Evolutionary conservation across 2,797 vertebrate genomes (phyloP).

Genomic region (Periophthalmus magnuspinnatus): DNA sequence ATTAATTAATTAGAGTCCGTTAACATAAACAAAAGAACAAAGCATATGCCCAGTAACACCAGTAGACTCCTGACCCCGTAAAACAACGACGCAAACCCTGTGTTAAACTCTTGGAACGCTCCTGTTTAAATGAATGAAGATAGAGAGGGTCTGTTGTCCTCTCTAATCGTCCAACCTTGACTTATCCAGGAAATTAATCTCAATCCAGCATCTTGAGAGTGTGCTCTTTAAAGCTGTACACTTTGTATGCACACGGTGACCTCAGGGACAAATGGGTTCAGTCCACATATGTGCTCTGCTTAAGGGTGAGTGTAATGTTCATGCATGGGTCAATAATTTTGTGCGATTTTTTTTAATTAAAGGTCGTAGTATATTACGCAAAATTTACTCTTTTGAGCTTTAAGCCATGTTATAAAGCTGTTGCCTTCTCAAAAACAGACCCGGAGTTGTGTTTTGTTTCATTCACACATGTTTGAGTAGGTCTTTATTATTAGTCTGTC

Average conservation of each 20-base stretch:
- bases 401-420: no score
- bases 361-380: no score
- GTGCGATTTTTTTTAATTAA: no score
- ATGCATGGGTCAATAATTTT: background rate
- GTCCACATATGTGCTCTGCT: conserved; percentile 26
- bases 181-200: conserved; percentile 62
- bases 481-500: no score
- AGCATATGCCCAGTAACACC: conserved; percentile 9
- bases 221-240: conserved; percentile 34
- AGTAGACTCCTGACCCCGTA: background rate
- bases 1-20: conserved; percentile 57
- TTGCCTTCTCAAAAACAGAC: no score
- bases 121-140: conserved; percentile 23
- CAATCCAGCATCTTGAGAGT: conserved; percentile 46
- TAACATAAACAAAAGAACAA: conserved; percentile 20
- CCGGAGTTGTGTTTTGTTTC: no score
- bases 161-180: conserved; percentile 46
- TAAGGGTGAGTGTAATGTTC: conserved; percentile 11
- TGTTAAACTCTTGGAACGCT: conserved; percentile 30
- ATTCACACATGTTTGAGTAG: no score
- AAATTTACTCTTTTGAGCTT: no score
- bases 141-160: conserved; percentile 28
- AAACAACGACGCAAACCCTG: conserved; percentile 21
- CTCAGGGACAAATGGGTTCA: conserved; percentile 40
- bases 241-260: conserved; percentile 52